These are phyloP conservation scores for Muntiacus reevesi DNA, from an alignment of 2,113 vertebrate species.

Conservation along the genomic window DNA sequence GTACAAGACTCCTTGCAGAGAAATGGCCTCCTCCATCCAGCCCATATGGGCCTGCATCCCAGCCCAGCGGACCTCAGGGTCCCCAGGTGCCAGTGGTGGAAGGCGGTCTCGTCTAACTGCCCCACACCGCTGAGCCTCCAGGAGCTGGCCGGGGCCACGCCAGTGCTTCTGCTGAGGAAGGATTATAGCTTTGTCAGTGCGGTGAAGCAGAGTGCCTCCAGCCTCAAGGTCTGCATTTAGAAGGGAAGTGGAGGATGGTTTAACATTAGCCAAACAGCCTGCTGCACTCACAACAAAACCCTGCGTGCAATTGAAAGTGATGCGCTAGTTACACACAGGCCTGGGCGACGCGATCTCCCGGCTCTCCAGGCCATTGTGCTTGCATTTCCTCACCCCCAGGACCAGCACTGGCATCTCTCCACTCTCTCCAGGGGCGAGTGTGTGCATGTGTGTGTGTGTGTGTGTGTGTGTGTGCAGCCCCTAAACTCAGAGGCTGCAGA, in stretches of 20 bases:
- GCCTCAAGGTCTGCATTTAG: background rate
- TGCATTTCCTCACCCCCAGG: conserved; percentile 8
- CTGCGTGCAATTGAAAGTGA: background rate
- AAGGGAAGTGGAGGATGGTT: background rate
- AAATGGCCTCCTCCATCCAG: background rate
- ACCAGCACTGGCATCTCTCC: conserved; percentile 14
- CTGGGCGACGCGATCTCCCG: background rate
- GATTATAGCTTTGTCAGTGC: background rate
- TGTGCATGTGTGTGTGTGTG: background rate
- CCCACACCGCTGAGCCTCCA: fast-evolving
- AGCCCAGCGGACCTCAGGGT: background rate
- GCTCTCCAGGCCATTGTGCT: background rate
- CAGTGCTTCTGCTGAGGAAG: background rate
- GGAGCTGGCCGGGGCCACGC: background rate
- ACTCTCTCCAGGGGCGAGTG: background rate
- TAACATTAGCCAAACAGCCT: background rate
- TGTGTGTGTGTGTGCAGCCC: background rate
- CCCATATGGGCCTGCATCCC: fast-evolving
- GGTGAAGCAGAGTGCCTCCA: background rate
- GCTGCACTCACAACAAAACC: fast-evolving
- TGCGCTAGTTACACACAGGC: background rate
- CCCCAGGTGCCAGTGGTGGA: background rate
- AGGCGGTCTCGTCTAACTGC: background rate
- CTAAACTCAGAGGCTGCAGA: background rate
- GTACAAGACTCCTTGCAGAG: background rate